Conservation (phyloP, 2,888 invertebrate genomes). For the Leucoptera coffeella region DNA sequence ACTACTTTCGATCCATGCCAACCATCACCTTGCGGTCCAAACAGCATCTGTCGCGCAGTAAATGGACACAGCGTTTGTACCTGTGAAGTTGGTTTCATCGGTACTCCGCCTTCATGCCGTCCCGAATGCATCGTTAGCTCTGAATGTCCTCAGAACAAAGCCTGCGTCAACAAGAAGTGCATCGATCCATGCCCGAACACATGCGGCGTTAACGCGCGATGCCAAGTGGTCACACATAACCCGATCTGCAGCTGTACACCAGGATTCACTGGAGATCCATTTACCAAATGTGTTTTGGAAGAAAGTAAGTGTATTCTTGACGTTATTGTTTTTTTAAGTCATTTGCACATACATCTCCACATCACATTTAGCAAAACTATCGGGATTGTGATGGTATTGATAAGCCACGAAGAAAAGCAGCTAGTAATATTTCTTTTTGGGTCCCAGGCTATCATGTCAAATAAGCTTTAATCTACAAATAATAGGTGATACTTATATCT, state of each 20-base stretch:
- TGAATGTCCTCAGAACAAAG: slow-evolving; percentile 74
- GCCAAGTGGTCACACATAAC: slow-evolving; percentile 79
- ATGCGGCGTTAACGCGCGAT: slow-evolving; percentile 75
- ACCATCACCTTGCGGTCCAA: slow-evolving; percentile 81
- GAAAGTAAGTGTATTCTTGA: slow-evolving; percentile 60
- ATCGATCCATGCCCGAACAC: slow-evolving; percentile 75
- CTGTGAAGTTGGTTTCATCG: slow-evolving; percentile 68
- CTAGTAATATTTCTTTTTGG: too few species aligned
- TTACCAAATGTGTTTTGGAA: slow-evolving; percentile 60
- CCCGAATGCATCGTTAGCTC: slow-evolving; percentile 81
- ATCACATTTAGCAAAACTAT: too few species aligned
- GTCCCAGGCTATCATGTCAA: too few species aligned
- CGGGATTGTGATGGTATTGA: too few species aligned
- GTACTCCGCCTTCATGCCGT: slow-evolving; percentile 71
- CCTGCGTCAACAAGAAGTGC: slow-evolving; percentile 76
- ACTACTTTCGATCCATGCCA: slow-evolving; percentile 57
- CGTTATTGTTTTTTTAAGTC: too few species aligned
- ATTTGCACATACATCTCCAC: background rate
- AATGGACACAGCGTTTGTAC: slow-evolving; percentile 78
- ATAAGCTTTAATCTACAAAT: too few species aligned
- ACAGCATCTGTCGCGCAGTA: slow-evolving; percentile 69
- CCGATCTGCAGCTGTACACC: slow-evolving; percentile 79
- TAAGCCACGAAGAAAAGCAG: too few species aligned
- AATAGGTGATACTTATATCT: too few species aligned
- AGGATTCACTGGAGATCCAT: slow-evolving; percentile 77